Percentiles rank a stretch among this genome's conserved stretches.
Conservation (phyloP, 2,888 invertebrate genomes). For the Dolomedes plantarius region DNA sequence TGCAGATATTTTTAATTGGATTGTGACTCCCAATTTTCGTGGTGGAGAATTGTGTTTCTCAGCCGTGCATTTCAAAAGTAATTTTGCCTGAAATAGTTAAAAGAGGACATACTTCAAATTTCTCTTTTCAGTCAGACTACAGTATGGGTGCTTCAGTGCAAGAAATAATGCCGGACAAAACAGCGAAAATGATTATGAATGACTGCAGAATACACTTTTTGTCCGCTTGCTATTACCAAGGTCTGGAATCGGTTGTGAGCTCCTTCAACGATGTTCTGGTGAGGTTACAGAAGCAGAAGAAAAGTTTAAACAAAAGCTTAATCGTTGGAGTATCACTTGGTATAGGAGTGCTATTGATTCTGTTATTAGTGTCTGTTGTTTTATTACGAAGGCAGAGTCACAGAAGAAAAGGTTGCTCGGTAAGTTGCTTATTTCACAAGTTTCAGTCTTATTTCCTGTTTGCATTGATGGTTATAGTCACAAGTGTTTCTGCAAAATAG, state of each 20-base stretch:
- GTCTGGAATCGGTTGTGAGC: conserved; percentile 62
- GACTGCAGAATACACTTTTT: conserved; percentile 55
- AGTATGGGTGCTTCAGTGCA: conserved; percentile 41
- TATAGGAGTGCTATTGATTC: conserved; percentile 28
- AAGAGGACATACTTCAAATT: too few relatives aligned
- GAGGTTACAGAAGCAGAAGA: conserved; percentile 11
- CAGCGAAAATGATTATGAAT: conserved; percentile 22
- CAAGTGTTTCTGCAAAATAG: too few relatives aligned
- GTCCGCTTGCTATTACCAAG: conserved; percentile 52
- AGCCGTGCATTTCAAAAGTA: too few relatives aligned
- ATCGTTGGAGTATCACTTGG: conserved; percentile 37
- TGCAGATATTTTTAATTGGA: too few relatives aligned
- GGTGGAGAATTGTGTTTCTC: too few relatives aligned
- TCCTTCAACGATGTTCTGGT: conserved; percentile 54
- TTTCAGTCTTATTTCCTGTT: too few relatives aligned
- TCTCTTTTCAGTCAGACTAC: conserved; percentile 47
- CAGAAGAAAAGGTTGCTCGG: conserved; percentile 26
- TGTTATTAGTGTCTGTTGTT: neutral
- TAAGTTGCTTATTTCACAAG: conserved; percentile 19
- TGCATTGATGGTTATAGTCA: too few relatives aligned
- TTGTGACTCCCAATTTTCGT: too few relatives aligned
- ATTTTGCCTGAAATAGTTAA: too few relatives aligned
- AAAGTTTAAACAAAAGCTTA: conserved; percentile 12
- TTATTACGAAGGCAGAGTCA: conserved; percentile 10
- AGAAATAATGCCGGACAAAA: conserved; percentile 17